Evolutionary conservation across 2,113 vertebrate genomes (phyloP).

Genomic region (Hemibagrus wyckioides): DNA sequence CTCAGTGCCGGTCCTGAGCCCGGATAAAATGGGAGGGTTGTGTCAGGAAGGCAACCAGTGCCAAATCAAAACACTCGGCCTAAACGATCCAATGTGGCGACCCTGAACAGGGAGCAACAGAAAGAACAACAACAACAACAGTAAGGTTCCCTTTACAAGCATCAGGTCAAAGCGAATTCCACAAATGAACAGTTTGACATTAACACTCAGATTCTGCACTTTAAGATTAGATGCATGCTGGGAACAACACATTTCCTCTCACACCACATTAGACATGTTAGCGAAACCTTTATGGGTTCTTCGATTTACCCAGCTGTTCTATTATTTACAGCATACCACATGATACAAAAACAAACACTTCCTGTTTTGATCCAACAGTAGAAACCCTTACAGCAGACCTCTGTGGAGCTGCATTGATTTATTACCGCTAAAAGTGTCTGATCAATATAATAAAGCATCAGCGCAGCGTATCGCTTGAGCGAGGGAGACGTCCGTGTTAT

Average conservation of each 20-base stretch:
- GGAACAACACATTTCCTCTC: background rate
- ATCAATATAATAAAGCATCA: conserved; percentile 22
- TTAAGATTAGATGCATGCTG: conserved; percentile 2
- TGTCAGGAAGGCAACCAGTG: no score
- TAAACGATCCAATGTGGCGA: no score
- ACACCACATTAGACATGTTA: background rate
- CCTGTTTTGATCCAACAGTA: conserved; percentile 6
- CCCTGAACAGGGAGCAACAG: no score
- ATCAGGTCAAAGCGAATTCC: conserved; percentile 15
- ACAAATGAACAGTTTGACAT: background rate
- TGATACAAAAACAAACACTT: conserved; percentile 32
- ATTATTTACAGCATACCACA: conserved; percentile 1
- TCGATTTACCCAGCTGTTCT: background rate
- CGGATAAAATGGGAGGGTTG: no score
- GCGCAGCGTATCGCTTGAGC: conserved; percentile 14
- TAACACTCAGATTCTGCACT: background rate
- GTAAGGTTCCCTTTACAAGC: conserved; percentile 31
- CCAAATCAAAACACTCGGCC: no score
- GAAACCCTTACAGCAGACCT: background rate
- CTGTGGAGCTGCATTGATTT: conserved; percentile 15
- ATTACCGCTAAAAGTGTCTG: conserved; percentile 27
- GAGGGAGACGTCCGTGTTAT: background rate
- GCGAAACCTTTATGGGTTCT: background rate
- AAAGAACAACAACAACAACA: no score
- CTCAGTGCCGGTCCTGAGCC: no score